phyloP scores from a whole-genome alignment of 2,113 vertebrate genomes.

The Machaerirhynchus nigripectus region DNA sequence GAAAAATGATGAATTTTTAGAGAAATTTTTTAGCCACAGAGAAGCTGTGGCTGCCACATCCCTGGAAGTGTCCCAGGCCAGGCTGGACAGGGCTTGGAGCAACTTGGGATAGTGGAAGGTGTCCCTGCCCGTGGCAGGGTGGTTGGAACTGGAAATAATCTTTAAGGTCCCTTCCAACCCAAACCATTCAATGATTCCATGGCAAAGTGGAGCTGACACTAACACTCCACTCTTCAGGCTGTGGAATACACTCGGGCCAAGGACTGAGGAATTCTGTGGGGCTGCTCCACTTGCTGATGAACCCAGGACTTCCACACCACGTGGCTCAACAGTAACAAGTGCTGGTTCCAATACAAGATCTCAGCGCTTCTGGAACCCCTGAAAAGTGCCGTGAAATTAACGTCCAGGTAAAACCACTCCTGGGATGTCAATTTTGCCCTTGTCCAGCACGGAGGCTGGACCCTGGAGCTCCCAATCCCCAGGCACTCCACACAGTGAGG shows the following conservation, averaged over 20 bases:
- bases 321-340: background rate
- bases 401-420: background rate
- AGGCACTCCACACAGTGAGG: background rate
- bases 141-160: background rate
- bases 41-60: background rate
- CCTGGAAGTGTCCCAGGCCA: background rate
- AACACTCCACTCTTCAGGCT: background rate
- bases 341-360: background rate
- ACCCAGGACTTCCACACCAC: background rate
- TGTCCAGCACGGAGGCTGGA: background rate
- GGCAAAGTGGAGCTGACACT: background rate
- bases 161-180: background rate
- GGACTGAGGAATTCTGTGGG: background rate
- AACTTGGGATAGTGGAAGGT: background rate
- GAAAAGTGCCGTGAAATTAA: background rate
- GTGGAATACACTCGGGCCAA: rapidly evolving
- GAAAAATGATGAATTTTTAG: background rate
- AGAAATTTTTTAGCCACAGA: no score
- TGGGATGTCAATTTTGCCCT: background rate
- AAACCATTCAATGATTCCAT: background rate
- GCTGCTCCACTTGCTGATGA: background rate
- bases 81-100: rapidly evolving
- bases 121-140: background rate
- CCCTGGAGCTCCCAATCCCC: background rate
- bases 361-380: background rate